Percentiles rank a stretch among this genome's conserved stretches.
phyloP scores from a whole-genome alignment of 2,888 invertebrate species.

The Hololepta plana region DNA sequence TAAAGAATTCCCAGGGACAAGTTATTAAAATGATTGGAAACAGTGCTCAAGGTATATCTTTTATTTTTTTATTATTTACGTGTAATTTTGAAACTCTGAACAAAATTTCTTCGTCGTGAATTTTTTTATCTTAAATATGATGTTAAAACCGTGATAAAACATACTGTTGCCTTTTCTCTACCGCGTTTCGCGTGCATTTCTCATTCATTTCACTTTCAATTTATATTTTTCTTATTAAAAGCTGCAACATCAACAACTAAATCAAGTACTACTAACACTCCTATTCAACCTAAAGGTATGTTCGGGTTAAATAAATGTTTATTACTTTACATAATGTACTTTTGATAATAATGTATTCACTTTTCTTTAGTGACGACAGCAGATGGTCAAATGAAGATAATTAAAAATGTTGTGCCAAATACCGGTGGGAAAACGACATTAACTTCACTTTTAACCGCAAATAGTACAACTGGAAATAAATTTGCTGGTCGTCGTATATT shows the following conservation, averaged over 20 bases:
- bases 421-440: conserved; percentile 37
- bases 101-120: too few relatives aligned
- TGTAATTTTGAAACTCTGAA: too few relatives aligned
- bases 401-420: conserved; percentile 44
- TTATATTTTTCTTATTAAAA: conserved; percentile 11
- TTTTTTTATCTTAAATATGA: too few relatives aligned
- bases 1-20: conserved; percentile 28
- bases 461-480: conserved; percentile 39
- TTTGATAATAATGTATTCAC: conserved; percentile 3
- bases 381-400: conserved; percentile 45
- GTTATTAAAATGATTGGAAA: conserved; percentile 34
- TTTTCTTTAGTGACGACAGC: conserved; percentile 26
- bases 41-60: conserved; percentile 34
- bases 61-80: conserved; percentile 5
- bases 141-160: too few relatives aligned
- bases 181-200: too few relatives aligned
- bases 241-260: conserved; percentile 17
- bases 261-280: conserved; percentile 22
- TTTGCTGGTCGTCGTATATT: conserved; percentile 49
- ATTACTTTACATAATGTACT: conserved; percentile 7
- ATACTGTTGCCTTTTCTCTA: too few relatives aligned
- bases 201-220: too few relatives aligned
- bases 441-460: conserved; percentile 44
- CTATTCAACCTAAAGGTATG: conserved; percentile 29
- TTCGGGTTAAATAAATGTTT: conserved; percentile 8